A percentile compares a stretch with the other conserved stretches of the same genome.
Evolutionary conservation across 2,113 vertebrate species (phyloP).

Genomic region (Baryphthengus martii): DNA sequence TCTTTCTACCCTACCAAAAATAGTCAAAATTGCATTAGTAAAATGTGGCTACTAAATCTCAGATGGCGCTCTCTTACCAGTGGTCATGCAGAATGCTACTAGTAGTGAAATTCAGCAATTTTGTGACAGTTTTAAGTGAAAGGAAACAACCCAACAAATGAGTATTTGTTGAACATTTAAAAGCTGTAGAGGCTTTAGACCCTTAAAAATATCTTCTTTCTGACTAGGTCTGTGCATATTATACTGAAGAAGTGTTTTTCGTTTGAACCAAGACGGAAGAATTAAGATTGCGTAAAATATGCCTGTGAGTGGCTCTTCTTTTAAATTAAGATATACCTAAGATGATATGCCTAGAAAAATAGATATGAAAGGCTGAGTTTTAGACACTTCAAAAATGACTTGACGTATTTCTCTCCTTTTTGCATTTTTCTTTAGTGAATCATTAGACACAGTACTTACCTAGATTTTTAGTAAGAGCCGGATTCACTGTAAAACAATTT

Average conservation of each 20-base stretch:
- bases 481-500: neutral
- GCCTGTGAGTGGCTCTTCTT: neutral
- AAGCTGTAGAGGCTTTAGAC: neutral
- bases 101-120: neutral
- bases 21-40: neutral
- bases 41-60: neutral
- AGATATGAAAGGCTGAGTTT: neutral
- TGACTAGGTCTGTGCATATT: neutral
- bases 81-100: neutral
- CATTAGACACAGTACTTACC: neutral
- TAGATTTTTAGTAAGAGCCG: neutral
- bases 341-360: neutral
- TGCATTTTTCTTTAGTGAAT: neutral
- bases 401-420: neutral
- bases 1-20: neutral
- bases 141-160: neutral
- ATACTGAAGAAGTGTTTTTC: neutral
- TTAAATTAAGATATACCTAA: neutral
- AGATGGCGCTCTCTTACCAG: neutral
- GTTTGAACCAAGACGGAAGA: neutral
- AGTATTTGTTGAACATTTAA: neutral
- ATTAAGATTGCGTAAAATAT: neutral
- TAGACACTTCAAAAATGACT: neutral
- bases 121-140: neutral
- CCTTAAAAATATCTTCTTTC: neutral